Base-by-base conservation (phyloP, 2,797 vertebrate species). In the Odontamblyopus lacepedii region DNA sequence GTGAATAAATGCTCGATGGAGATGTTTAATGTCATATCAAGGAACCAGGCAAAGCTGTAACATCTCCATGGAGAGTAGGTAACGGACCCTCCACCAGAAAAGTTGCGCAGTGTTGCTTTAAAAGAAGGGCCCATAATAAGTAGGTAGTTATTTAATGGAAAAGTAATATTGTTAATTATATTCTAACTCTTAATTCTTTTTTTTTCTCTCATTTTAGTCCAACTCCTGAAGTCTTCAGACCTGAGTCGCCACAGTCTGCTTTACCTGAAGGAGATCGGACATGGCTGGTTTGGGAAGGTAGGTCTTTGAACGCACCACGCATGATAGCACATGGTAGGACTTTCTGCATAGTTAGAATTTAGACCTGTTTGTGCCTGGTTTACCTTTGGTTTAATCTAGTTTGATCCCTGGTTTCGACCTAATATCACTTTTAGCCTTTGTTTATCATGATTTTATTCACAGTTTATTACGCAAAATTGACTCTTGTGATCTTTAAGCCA, bases 261-360 rank as follows among this genome's bases (percentile, higher is more conserved):
- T 60, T 98, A 97, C 95, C 92, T 98, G 88, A 97, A 98, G 74
- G 97, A 98, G 91, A 97, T 98, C 0, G 98, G 97, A n/a, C 94
- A 94, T 7, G 97, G 97, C 83, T 99, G 98, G 97, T 98, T 99
- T 0, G 97, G 98, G 79, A 98, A 98, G 97, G 98, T 98, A 90
- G 94, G 95, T 1, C 44, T 16, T 55, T 30, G 9, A 50, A 67
- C 65, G 11, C 16, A 67, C 6, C 44, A 48, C 63, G 2, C 9
- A 18, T 38, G 35, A 38, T 9, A 38, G 8, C 2, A 38, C 59
- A 30, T 18, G 2, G 11, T 23, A 26, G 8, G 11, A 57, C n/a
- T n/a, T 7, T 56, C 7, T 18, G 30, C n/a, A 2, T 19, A 9
- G 2, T 19, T 5, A 7, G 18, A 4, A n/a, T 11, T 63, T 35